Conservation (phyloP, 2,797 vertebrate genomes). For the Toxotes lorentzi region DNA sequence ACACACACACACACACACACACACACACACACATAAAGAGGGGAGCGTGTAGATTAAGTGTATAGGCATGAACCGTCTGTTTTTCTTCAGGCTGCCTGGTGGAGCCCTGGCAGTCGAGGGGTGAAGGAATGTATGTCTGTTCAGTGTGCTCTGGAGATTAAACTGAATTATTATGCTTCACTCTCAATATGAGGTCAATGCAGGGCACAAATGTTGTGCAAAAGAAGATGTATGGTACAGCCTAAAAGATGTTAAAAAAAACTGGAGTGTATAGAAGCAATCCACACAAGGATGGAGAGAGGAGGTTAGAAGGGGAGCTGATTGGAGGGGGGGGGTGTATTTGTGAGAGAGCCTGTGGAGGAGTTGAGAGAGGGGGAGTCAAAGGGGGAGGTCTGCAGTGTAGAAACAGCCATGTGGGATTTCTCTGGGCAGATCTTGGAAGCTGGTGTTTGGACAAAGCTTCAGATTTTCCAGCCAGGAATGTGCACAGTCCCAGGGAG, state of each 20-base stretch:
- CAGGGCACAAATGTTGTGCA: conserved; percentile 31
- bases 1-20: conserved; percentile 38
- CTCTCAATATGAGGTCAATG: conserved; percentile 52
- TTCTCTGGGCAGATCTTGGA: conserved; percentile 88
- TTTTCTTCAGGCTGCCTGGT: conserved; percentile 79
- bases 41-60: conserved; percentile 67
- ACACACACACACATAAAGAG: conserved; percentile 37
- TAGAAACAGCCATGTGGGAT: conserved; percentile 86
- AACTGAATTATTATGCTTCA: conserved; percentile 60
- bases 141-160: conserved; percentile 80
- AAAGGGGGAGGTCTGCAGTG: conserved; percentile 72
- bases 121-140: conserved; percentile 84
- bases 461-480: conserved; percentile 89
- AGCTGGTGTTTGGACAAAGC: conserved; percentile 89
- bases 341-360: conserved; percentile 56
- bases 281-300: conserved; percentile 49
- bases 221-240: conserved; percentile 8
- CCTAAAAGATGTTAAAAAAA: conserved; percentile 1
- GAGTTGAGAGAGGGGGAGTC: conserved; percentile 49
- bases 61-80: conserved; percentile 77
- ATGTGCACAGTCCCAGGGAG: conserved; percentile 88
- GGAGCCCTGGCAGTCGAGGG: conserved; percentile 69
- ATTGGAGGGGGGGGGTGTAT: conserved; percentile 35
- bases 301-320: conserved; percentile 45
- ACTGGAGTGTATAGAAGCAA: conserved; percentile 27